Percentiles rank a stretch among this genome's conserved stretches.
Evolutionary conservation across 2,113 vertebrate genomes (phyloP).

Genomic region (Ia io): DNA sequence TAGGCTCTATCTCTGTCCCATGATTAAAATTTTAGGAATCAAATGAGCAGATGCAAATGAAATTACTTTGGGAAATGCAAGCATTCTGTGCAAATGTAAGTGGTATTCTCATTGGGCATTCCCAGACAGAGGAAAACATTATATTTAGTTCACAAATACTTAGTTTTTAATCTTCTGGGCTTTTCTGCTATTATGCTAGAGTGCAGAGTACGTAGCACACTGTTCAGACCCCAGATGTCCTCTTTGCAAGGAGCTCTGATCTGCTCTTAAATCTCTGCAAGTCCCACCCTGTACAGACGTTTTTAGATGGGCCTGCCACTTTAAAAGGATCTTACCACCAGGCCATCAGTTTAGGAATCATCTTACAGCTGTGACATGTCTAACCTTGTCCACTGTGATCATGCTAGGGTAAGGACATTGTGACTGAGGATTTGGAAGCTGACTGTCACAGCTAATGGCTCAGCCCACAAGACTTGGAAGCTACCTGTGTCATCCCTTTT

Average conservation of each 20-base stretch:
- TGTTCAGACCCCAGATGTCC: not conserved
- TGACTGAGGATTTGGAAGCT: constrained; percentile 43
- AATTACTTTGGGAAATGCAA: constrained; percentile 8
- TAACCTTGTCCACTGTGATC: constrained; percentile 39
- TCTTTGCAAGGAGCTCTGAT: not conserved
- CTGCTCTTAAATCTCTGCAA: constrained; percentile 7
- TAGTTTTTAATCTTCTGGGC: not conserved
- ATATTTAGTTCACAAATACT: constrained; percentile 21
- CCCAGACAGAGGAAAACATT: not conserved
- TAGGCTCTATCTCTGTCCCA: not conserved
- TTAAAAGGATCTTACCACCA: constrained; percentile 63
- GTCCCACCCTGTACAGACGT: not conserved
- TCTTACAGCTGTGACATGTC: constrained; percentile 36
- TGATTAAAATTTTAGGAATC: constrained; percentile 19
- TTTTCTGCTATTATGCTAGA: not conserved
- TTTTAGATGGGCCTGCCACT: constrained; percentile 33
- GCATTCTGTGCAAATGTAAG: constrained; percentile 8
- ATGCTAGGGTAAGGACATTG: not conserved
- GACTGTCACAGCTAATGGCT: constrained; percentile 67
- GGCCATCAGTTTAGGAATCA: constrained; percentile 50
- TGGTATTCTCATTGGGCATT: not conserved
- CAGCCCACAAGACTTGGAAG: constrained; percentile 51
- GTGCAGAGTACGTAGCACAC: not conserved
- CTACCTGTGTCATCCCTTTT: constrained; percentile 50
- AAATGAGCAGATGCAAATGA: not conserved